These are phyloP conservation scores for Ostrea denselamellosa DNA, from an alignment of 1,140 invertebrate genomes.

Conservation along the genomic window DNA sequence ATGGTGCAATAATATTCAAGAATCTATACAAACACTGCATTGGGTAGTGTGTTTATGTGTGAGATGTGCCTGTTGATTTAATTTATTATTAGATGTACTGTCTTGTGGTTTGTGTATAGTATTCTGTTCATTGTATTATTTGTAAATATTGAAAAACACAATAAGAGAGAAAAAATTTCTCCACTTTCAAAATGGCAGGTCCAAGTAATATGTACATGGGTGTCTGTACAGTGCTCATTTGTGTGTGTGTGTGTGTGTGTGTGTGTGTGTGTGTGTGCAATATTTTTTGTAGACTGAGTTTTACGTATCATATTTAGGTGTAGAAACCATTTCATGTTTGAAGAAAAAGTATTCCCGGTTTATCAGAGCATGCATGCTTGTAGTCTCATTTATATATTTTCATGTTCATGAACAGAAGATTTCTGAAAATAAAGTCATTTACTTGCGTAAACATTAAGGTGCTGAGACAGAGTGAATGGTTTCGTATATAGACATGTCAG, in stretches of 20 bases:
- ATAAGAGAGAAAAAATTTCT: neutral
- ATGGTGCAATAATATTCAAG: conserved; percentile 38
- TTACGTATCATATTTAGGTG: neutral
- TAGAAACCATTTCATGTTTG: neutral
- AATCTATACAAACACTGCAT: neutral
- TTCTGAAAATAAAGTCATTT: neutral
- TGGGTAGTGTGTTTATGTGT: neutral
- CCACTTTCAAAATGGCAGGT: conserved; percentile 18
- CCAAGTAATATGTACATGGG: neutral
- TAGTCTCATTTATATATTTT: neutral
- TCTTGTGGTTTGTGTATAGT: neutral
- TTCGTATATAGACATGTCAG: neutral
- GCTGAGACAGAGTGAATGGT: neutral
- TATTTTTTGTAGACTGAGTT: neutral
- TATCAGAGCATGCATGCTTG: neutral
- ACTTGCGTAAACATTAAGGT: no score
- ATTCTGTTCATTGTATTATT: conserved; percentile 2
- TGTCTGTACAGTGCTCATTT: neutral
- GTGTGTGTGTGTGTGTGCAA: neutral
- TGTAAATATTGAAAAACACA: neutral
- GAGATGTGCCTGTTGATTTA: neutral
- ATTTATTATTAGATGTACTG: conserved; percentile 7
- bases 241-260: neutral
- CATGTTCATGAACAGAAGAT: neutral
- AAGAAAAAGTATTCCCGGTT: neutral